Conservation (phyloP, 2,888 invertebrate genomes). For the Leptura quadrifasciata region DNA sequence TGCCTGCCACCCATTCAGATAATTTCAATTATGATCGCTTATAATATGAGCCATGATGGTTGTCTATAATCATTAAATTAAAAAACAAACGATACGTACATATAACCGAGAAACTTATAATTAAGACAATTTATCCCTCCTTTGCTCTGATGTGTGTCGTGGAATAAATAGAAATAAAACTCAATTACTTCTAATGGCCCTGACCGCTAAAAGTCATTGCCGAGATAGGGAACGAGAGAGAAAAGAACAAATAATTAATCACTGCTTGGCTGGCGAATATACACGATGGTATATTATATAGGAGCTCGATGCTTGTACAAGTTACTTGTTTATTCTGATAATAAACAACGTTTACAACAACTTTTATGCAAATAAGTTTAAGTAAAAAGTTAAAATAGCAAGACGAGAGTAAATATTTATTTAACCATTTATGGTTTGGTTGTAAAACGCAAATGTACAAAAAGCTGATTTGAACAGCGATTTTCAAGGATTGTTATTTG, state of each 20-base stretch:
- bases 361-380: slow-evolving; percentile 48
- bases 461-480: slow-evolving; percentile 36
- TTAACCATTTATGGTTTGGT: slow-evolving; percentile 45
- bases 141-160: slow-evolving; percentile 34
- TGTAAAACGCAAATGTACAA: slow-evolving; percentile 42
- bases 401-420: slow-evolving; percentile 50
- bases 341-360: slow-evolving; percentile 49
- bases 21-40: slow-evolving; percentile 38
- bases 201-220: slow-evolving; percentile 45
- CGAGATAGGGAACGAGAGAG: slow-evolving; percentile 26
- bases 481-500: slow-evolving; percentile 48
- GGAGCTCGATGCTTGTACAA: slow-evolving; percentile 19
- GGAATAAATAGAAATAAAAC: slow-evolving; percentile 44
- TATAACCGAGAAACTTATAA: slow-evolving; percentile 42
- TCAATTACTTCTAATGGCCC: slow-evolving; percentile 43
- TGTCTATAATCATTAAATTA: slow-evolving; percentile 44
- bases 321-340: slow-evolving; percentile 44
- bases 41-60: slow-evolving; percentile 22
- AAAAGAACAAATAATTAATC: slow-evolving; percentile 35
- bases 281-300: slow-evolving; percentile 22
- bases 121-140: slow-evolving; percentile 37
- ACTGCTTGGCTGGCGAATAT: slow-evolving; percentile 11
- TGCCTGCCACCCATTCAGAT: slow-evolving; percentile 1
- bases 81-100: slow-evolving; percentile 43
- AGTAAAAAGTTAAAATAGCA: slow-evolving; percentile 45